phyloP scores from a whole-genome alignment of 2,113 vertebrate species.

The Corvus moneduloides region DNA sequence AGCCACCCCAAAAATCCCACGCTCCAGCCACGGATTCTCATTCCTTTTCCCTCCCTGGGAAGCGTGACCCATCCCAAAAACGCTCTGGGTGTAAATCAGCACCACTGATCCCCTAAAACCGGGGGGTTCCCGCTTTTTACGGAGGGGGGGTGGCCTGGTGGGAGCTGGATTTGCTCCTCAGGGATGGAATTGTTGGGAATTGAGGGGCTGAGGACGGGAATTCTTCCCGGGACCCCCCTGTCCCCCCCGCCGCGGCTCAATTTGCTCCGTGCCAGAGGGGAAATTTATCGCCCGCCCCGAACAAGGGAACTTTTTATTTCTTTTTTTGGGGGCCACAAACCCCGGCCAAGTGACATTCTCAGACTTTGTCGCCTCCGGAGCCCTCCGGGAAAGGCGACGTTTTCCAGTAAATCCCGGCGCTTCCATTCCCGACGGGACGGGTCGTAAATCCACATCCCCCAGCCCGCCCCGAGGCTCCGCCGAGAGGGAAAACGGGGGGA shows the following conservation, averaged over 20 bases:
- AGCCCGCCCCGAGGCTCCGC: fast-evolving
- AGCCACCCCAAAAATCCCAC: background rate
- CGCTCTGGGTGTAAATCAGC: background rate
- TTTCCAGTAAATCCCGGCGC: background rate
- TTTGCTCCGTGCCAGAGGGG: background rate
- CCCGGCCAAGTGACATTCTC: background rate
- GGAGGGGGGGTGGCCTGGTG: background rate
- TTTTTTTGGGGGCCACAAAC: background rate
- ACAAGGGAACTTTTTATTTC: background rate
- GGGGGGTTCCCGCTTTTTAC: no score
- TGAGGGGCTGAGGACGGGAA: background rate
- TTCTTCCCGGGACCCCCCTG: background rate
- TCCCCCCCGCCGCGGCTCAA: background rate
- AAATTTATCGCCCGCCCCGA: background rate
- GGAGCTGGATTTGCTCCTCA: background rate
- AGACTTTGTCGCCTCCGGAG: background rate
- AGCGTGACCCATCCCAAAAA: background rate
- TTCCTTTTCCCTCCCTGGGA: background rate
- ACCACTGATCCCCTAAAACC: background rate
- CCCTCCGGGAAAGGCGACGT: background rate
- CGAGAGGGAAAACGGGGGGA: background rate
- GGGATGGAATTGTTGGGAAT: background rate
- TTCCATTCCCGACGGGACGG: background rate
- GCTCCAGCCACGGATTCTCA: fast-evolving
- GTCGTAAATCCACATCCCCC: background rate